Evolutionary conservation across 2,113 vertebrate genomes (phyloP), one percentile per base, ranked within the genome.

Genomic region (Machaerirhynchus nigripectus): DNA sequence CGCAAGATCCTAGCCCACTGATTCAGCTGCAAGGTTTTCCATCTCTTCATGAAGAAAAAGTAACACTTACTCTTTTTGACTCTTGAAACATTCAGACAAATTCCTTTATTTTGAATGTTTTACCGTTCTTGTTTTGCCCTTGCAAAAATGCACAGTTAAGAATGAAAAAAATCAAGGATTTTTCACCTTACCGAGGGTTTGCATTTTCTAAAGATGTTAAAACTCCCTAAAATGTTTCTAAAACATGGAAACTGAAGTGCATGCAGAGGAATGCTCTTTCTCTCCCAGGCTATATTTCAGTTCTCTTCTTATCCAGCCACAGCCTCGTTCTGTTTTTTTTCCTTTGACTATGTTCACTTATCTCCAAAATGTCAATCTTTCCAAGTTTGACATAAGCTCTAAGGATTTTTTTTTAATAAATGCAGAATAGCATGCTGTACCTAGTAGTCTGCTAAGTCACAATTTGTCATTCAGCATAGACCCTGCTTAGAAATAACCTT

Each of bases 1-100:
- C 1, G 99, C 99, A 14, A 98, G 99, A 80, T 99, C 99, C 95
- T 99, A 99, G 98, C 98, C 61, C 37, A 33, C 37, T 30, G 8
- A 20, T 15, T 13, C 40, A 71, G 39, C 17, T 37, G n/a, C 82
- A 85, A 76, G 73, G 55, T 56, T 82, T 85, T 91, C 84, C 90
- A 50, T 35, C 94, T 80, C 91, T 50, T 39, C 78, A 18, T 44
- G 88, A 95, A 92, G 84, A 75, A 80, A 95, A 84, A 95, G 90
- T 83, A 80, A 89, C 59, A 79, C 79, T 84, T 53, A 7, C 4
- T 93, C 77, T 53, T 95, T 81, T 52, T 94, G 93, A 87, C 90
- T 84, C 87, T 91, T 50, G 68, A 97, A 96, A 86, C 91, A 44
- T 81, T 94, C 96, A 93, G 87, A 82, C n/a, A 80, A 93, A 96